Base-by-base conservation (phyloP, 2,888 invertebrate species). In the Prenolepis imparis region DNA sequence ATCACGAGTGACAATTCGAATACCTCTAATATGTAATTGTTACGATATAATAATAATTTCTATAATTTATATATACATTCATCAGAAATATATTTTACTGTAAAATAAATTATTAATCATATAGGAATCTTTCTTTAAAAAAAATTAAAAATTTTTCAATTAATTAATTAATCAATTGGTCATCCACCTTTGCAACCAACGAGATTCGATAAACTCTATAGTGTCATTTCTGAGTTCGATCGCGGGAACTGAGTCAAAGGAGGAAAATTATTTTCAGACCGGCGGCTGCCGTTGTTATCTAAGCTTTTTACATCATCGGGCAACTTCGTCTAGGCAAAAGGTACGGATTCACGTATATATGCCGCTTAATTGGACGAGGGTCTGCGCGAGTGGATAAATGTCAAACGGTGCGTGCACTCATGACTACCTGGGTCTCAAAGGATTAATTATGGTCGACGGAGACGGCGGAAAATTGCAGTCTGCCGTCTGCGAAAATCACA, bases 371-470 rank as follows among this genome's bases (percentile, higher is more conserved):
- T 78, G 39, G 32, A 68, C 44, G 39, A 70, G 78, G 59, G 59
- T 57, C 24, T 24, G 48, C 68, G 24, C 59, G 78, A 59, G 57
- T 21, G 68, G 78, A 80, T 80, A 80, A 80, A 80, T 80, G 78
- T 80, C 70, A 80, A 80, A 80, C 70, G 78, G 21, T 59, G 78
- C 78, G 59, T 70, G 70, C 68, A 68, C 32, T 44, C 70, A 44
- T 70, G 59, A 77, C 70, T 32, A 55, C 39, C 59, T 32, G 68
- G 78, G 68, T 48, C 41, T 77, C 78, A 80, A 78, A 78, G 78
- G 78, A 80, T 80, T 80, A 80, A 80, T 80, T 80, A 80, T 68
- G 59, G 24, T 68, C 68, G 68, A 57, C 70, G 78, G 59, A 70
- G 78, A 77, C 77, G 77, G 66, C 55, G 77, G 68, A 67, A 52